phyloP scores from a whole-genome alignment of 2,797 vertebrate genomes.

The Sarcoramphus papa region DNA sequence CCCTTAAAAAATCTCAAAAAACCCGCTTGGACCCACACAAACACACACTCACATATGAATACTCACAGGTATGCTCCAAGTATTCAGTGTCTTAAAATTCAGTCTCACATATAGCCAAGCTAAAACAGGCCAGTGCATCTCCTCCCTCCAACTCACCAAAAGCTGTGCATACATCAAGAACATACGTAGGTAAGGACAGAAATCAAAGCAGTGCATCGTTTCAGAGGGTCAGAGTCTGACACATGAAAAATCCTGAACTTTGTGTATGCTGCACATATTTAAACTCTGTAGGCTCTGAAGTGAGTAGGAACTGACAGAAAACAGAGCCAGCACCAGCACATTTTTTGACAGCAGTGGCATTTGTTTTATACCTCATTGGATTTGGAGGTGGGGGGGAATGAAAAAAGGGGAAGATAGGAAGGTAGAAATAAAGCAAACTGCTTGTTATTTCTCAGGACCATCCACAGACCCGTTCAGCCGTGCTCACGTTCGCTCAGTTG shows the following conservation, averaged over 20 bases:
- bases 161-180: background rate
- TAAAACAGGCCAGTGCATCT: background rate
- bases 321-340: background rate
- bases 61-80: background rate
- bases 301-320: background rate
- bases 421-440: background rate
- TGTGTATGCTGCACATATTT: background rate
- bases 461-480: background rate
- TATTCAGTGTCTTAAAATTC: background rate
- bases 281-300: background rate
- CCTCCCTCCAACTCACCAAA: background rate
- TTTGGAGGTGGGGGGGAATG: accelerated
- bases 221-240: background rate
- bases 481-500: background rate
- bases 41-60: background rate
- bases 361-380: background rate
- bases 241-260: background rate
- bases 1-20: background rate
- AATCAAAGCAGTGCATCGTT: background rate
- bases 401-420: background rate
- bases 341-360: background rate
- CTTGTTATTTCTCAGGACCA: background rate
- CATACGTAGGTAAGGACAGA: background rate
- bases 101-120: background rate
- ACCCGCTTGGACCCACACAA: background rate